Evolutionary conservation across 2,888 invertebrate genomes (phyloP), one percentile per base, ranked within the genome.

Genomic region (Uropetala carovei): DNA sequence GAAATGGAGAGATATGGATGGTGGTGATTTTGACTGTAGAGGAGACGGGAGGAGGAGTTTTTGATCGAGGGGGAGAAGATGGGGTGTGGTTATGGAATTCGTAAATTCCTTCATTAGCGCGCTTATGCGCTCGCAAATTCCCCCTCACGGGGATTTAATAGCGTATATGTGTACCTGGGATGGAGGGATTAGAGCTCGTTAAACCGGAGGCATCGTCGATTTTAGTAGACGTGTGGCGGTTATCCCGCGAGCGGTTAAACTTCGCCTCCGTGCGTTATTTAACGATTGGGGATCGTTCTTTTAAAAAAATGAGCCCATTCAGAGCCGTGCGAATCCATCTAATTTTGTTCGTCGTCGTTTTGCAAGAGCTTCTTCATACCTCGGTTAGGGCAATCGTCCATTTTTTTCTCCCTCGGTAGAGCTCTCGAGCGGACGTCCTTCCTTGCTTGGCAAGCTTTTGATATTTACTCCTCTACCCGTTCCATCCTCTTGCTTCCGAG

Each of bases 311-410:
- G 2, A 7, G 9, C 5, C 13, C 27, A 27, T 75, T 22, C 75
- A 75, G 13, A 27, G 16, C 0, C 22, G 22, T 75, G 75, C 75
- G 22, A 27, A 13, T 0, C 18, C 7, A 27, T 75, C 75, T 75
- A 75, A 75, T 75, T 75, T 11, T 27, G 75, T 75, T 22, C 75
- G 13, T 22, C 14, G 18, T 16, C 2, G 16, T 75, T 75, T 75
- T 22, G 22, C 75, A 75, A 75, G 75, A 75, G 75, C 27, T 22
- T 43, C 43, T 75, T 27, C 8, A 75, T 75, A 75, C 75, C 75
- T 75, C 75, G 75, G 11, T 27, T 27, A 75, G 75, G 75, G 75
- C 75, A 75, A 75, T 75, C 75, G 22, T 75, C 75, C 75, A 75
- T 75, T 22, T 68, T n/a, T n/a, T 68, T 27, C 11, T 22, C 27